Conservation (phyloP, 2,113 vertebrate species). For the Heloderma charlesbogerti region DNA sequence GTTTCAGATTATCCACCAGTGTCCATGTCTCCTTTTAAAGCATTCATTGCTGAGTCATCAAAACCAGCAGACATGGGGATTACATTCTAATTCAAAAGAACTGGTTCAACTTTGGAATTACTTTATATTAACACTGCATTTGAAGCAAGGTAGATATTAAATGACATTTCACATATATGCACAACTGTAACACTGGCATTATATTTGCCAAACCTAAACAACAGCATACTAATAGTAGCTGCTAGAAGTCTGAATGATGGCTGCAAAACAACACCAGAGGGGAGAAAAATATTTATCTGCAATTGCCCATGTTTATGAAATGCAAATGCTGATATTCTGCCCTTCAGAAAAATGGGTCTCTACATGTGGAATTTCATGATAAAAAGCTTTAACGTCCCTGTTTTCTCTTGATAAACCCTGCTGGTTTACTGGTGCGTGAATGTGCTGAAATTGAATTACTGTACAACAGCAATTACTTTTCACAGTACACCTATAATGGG, state of each 20-base stretch:
- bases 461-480: conserved; percentile 88
- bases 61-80: background rate
- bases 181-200: background rate
- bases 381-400: conserved; percentile 85
- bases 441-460: conserved; percentile 90
- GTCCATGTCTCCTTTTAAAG: background rate
- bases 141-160: background rate
- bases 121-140: background rate
- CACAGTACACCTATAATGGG: conserved; percentile 79
- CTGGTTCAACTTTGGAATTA: background rate
- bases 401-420: conserved; percentile 84
- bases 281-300: conserved; percentile 64
- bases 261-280: conserved; percentile 61
- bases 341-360: conserved; percentile 71
- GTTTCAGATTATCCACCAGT: background rate
- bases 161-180: background rate
- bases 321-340: conserved; percentile 76
- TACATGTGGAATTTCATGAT: conserved; percentile 86
- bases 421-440: conserved; percentile 83
- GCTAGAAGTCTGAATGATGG: conserved; percentile 53
- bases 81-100: background rate
- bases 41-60: background rate
- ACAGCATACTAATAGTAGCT: conserved; percentile 31
- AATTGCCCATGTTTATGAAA: conserved; percentile 77
- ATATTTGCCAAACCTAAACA: conserved; percentile 33